phyloP scores from a whole-genome alignment of 2,888 invertebrate genomes.

The Epinotia nisella region DNA sequence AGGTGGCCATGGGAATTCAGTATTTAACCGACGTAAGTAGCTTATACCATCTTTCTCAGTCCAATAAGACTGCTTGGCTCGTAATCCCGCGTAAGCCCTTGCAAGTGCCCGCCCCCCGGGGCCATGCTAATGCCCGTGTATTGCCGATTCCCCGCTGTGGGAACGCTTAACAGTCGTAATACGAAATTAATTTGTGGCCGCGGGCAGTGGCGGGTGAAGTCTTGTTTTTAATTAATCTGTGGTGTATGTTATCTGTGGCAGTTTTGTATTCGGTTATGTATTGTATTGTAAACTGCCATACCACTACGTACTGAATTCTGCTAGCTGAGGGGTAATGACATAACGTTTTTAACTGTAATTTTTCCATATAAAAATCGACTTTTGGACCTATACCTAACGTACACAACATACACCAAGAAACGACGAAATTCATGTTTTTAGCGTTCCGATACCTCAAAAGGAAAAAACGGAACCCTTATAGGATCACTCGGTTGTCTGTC shows the following conservation, averaged over 20 bases:
- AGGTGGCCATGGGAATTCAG: too few species aligned
- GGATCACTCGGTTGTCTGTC: too few species aligned
- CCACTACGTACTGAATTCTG: too few species aligned
- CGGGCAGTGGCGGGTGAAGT: constrained; percentile 33
- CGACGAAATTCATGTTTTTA: too few species aligned
- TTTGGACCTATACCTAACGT: too few species aligned
- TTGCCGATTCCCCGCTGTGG: constrained; percentile 23
- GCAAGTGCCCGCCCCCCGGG: constrained; percentile 30
- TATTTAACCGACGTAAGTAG: too few species aligned
- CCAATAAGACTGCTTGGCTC: constrained; percentile 23
- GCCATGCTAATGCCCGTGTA: constrained; percentile 24
- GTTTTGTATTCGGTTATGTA: neutral
- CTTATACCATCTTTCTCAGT: constrained; percentile 4
- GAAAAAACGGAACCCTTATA: too few species aligned
- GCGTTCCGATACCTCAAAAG: too few species aligned
- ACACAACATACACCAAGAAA: too few species aligned
- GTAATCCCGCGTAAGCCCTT: constrained; percentile 17
- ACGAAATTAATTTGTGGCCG: constrained; percentile 49
- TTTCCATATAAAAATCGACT: too few species aligned
- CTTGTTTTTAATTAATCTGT: constrained; percentile 24
- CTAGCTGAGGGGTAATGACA: too few species aligned
- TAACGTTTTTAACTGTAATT: too few species aligned
- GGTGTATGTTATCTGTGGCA: constrained; percentile 4
- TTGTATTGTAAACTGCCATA: neutral
- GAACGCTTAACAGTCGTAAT: constrained; percentile 45